Evolutionary conservation across 2,113 vertebrate species (phyloP), one percentile per base, ranked within the genome.

Genomic region (Natator depressus): DNA sequence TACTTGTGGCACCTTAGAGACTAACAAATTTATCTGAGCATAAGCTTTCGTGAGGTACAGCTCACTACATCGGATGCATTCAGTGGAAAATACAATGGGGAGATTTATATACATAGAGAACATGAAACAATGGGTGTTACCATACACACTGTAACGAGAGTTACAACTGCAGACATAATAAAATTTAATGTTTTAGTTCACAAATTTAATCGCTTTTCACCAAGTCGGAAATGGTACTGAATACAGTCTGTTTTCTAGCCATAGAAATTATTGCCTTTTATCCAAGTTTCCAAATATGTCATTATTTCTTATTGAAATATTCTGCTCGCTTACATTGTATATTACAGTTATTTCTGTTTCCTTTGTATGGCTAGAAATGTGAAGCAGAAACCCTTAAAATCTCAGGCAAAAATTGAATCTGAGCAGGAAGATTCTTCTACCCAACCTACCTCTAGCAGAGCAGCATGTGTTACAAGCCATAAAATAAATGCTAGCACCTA

Each of bases 361-460:
- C 46, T 91, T 16, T 86, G 35, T 98, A 98, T 98, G 80, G 88
- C 93, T 95, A 99, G 98, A 98, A 98, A 96, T 95, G 12, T 49
- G 91, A 98, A 98, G 90, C 98, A 98, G 97, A 98, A 98, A 96
- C 97, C 98, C 69, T 82, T 98, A 2, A 99, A 99, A 98, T 98
- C 99, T 98, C 99, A 99, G 98, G 98, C 98, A 97, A 98, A 98
- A 97, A 89, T 89, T 24, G 98, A 98, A 97, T 89, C 97, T 47
- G 98, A 98, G 81, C 84, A 96, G 29, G 98, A 98, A 91, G 97
- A 98, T 94, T 98, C 98, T 93, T 97, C 97, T 82, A 51, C 96
- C 93, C 99, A 98, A 97, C 98, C 99, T 99, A 98, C 99, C 99
- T 99, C 99, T 98, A 98, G 98, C 95, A 99, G 98, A 98, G 98